Percentiles rank a stretch among this genome's conserved stretches.
phyloP scores from a whole-genome alignment of 1,140 invertebrate species.

The Agrilus planipennis region DNA sequence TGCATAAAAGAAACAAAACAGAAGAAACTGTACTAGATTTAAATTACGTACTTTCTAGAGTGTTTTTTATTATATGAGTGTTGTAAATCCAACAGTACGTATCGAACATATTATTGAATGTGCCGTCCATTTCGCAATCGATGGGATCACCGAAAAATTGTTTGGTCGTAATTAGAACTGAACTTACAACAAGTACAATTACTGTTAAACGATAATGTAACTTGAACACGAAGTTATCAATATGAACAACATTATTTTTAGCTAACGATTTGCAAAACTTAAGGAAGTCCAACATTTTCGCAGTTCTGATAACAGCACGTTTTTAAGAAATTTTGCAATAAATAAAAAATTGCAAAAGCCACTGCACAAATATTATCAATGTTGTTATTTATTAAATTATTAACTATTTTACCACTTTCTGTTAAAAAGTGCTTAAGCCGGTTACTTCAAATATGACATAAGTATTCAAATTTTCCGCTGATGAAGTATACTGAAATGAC shows the following conservation, averaged over 20 bases:
- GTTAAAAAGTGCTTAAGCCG: too few species aligned
- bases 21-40: background rate
- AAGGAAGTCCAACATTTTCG: constrained; percentile 31
- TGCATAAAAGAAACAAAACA: too few species aligned
- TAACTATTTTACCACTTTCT: too few species aligned
- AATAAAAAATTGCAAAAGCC: too few species aligned
- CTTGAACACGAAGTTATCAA: constrained; percentile 52
- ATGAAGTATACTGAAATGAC: too few species aligned
- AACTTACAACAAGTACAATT: constrained; percentile 50
- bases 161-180: constrained; percentile 52
- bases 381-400: too few species aligned
- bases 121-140: constrained; percentile 42
- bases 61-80: constrained; percentile 51
- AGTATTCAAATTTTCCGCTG: too few species aligned
- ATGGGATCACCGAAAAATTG: constrained; percentile 63
- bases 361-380: too few species aligned
- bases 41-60: constrained; percentile 31
- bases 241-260: constrained; percentile 49
- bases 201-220: constrained; percentile 57
- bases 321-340: too few species aligned
- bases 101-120: constrained; percentile 47
- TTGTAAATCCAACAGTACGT: constrained; percentile 69
- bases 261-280: constrained; percentile 29
- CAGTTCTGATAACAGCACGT: too few species aligned
- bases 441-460: too few species aligned